These are phyloP conservation scores for Cariama cristata DNA, from an alignment of 2,113 vertebrate species.

Conservation along the genomic window DNA sequence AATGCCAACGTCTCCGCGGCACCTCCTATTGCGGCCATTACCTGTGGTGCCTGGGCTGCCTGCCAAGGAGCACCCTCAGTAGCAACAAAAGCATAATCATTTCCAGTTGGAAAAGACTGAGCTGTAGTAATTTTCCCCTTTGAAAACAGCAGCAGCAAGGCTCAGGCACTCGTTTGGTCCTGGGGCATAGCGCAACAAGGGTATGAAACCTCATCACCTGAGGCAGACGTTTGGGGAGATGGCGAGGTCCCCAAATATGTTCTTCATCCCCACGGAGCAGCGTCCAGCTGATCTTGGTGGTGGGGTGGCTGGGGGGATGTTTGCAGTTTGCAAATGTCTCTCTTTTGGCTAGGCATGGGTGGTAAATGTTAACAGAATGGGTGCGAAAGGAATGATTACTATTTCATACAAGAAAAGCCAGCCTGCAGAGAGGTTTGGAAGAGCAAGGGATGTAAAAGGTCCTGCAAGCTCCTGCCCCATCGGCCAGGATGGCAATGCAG, in stretches of 20 bases:
- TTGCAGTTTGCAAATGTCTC: background rate
- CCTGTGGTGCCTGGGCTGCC: conserved; percentile 66
- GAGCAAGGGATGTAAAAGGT: background rate
- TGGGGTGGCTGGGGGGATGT: too few relatives aligned
- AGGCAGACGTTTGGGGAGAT: background rate
- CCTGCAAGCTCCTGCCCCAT: background rate
- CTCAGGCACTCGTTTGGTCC: accelerated
- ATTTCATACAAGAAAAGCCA: background rate
- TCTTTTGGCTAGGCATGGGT: background rate
- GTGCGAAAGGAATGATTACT: background rate
- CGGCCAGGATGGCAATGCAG: background rate
- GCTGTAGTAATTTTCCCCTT: conserved; percentile 40
- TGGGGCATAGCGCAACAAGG: accelerated
- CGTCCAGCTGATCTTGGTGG: accelerated
- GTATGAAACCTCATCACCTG: accelerated
- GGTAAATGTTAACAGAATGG: background rate
- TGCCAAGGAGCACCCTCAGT: conserved; percentile 68
- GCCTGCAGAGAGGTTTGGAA: background rate
- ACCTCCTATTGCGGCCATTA: conserved; percentile 28
- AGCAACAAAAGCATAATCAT: conserved; percentile 69
- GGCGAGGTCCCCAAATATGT: background rate
- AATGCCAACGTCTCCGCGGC: background rate
- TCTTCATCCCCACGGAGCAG: background rate
- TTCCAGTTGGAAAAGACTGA: conserved; percentile 56
- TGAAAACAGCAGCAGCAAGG: background rate